Percentiles rank a stretch among this genome's conserved stretches.
Evolutionary conservation across 2,113 vertebrate genomes (phyloP).

Genomic region (Pholis gunnellus): DNA sequence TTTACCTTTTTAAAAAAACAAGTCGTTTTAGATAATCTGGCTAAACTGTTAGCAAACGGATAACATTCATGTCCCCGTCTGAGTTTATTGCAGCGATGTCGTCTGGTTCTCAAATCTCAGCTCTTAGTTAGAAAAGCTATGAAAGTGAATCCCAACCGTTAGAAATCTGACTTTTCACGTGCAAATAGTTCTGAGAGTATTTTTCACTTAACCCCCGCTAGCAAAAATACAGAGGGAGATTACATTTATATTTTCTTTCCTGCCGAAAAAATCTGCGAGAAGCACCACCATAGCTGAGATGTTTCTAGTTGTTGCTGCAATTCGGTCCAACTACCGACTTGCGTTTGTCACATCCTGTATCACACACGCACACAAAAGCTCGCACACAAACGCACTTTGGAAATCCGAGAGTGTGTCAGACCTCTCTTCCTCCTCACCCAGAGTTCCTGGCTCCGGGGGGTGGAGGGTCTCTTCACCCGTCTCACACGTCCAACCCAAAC

Average conservation of each 20-base stretch:
- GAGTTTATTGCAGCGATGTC: neutral
- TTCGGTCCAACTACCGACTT: constrained; percentile 24
- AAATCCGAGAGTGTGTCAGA: constrained; percentile 77
- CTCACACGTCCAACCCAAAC: constrained; percentile 83
- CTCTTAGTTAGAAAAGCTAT: neutral
- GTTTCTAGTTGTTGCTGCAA: constrained; percentile 12
- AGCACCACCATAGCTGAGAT: constrained; percentile 29
- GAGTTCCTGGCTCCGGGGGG: constrained; percentile 79
- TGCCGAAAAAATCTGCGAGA: constrained; percentile 3
- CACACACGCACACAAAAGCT: constrained; percentile 30
- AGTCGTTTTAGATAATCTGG: neutral
- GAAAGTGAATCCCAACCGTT: neutral
- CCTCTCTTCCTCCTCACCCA: constrained; percentile 74
- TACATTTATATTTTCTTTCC: constrained; percentile 46
- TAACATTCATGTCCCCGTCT: neutral
- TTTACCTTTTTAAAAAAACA: neutral
- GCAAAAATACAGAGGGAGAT: constrained; percentile 24
- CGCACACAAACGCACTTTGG: constrained; percentile 59
- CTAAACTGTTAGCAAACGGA: neutral
- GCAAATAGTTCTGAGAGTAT: constrained; percentile 1
- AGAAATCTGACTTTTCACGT: neutral
- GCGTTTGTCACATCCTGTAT: constrained; percentile 66
- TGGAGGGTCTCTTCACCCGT: constrained; percentile 70
- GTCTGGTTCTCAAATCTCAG: neutral
- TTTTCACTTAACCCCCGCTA: constrained; percentile 44